Base-by-base conservation (phyloP, 2,888 invertebrate genomes). In the Creontiades dilutus region DNA sequence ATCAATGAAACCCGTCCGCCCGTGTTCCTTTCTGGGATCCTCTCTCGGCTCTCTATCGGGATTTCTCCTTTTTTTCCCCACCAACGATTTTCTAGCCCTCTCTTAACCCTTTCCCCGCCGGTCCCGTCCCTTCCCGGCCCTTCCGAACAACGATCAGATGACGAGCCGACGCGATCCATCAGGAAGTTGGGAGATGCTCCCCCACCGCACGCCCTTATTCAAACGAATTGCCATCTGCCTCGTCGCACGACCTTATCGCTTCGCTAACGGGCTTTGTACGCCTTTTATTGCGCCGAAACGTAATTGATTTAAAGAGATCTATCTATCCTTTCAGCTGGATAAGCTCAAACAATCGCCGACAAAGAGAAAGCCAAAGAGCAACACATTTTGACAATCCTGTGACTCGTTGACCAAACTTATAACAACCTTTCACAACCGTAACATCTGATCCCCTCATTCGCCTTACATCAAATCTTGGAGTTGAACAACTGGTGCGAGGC, bases 141-240 rank as follows among this genome's bases (percentile, higher is more conserved):
- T 7, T 0, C 68, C 68, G 9, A 68, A 9, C n/a, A n/a, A 23
- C 19, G 68, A 68, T 68, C 68, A 23, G 68, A 68, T 68, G 68
- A 68, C 68, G 23, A 68, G 68, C 68, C 68, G 13, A 68, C 23
- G 68, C 68, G 12, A 68, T 68, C 68, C 68, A 68, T 68, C 68
- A 68, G 23, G 11, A 68, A 68, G 68, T 68, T 68, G 68, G 37
- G 23, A 68, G 23, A 5, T 13, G 1, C 23, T 23, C 68, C 68
- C 68, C 13, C 23, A 5, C 68, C 68, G 3, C 52, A 13, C 23
- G 0, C 68, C 19, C 27, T 68, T 68, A 68, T 68, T 68, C 68
- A 68, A 68, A 68, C 68, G 68, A 68, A 68, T 68, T 68, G 68
- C 68, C 27, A 68, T 68, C 68, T 68, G 68, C 68, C 68, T 68